A percentile compares a stretch with the other conserved stretches of the same genome.
Conservation (phyloP, 2,797 vertebrate genomes). For the Apodemus agrarius region DNA sequence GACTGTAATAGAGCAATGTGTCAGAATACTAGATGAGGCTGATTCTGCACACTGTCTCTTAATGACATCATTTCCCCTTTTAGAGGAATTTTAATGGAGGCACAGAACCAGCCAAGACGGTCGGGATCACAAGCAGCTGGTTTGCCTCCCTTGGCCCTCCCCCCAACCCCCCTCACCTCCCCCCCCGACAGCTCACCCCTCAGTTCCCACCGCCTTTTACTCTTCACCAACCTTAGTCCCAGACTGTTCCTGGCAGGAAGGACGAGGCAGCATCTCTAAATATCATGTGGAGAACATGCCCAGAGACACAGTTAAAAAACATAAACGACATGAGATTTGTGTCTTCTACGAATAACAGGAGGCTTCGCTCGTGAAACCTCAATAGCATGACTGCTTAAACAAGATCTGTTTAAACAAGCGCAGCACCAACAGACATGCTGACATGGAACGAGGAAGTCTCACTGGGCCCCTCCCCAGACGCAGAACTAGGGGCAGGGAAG, state of each 20-base stretch:
- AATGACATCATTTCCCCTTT: not conserved
- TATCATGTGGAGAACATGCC: not conserved
- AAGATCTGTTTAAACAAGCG: not conserved
- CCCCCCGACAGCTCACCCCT: not conserved
- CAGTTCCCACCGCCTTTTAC: not conserved
- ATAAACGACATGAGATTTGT: not conserved
- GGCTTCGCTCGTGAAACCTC: not conserved
- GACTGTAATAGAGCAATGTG: not conserved
- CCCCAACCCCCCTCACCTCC: too few relatives aligned
- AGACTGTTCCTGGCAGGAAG: not conserved
- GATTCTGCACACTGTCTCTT: not conserved
- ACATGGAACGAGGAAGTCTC: not conserved
- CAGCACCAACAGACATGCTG: not conserved
- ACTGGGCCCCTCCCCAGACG: not conserved
- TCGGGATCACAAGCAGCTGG: slow-evolving; percentile 28
- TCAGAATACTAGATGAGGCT: not conserved
- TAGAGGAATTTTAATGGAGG: not conserved
- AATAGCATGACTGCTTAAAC: not conserved
- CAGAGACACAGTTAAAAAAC: not conserved
- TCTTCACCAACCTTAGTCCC: not conserved
- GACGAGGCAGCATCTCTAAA: not conserved
- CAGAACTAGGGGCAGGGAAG: not conserved
- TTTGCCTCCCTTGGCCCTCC: not conserved
- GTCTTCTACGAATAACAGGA: not conserved
- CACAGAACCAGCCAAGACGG: not conserved